Percentiles rank a stretch among this genome's conserved stretches.
Conservation (phyloP, 1,140 invertebrate genomes). For the Magallana ariakensis region DNA sequence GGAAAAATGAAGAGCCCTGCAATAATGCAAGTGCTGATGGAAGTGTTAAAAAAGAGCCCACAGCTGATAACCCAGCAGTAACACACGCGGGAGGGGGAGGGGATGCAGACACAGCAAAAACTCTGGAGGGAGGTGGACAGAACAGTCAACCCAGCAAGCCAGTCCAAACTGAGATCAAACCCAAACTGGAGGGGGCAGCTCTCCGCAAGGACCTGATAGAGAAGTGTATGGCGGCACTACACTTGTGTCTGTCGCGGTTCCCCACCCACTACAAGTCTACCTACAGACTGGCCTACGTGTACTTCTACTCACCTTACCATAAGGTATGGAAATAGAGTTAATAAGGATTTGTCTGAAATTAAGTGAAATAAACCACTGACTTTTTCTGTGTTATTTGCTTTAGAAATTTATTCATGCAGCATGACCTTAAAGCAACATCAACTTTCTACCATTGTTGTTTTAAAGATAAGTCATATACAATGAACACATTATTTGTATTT, state of each 20-base stretch:
- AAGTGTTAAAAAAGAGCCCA: not conserved
- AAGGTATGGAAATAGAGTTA: slow-evolving; percentile 69
- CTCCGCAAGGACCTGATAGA: slow-evolving; percentile 74
- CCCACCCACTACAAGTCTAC: slow-evolving; percentile 95
- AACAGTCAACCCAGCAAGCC: not conserved
- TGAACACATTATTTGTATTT: too few relatives aligned
- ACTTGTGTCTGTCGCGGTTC: slow-evolving; percentile 91
- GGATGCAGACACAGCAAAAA: not conserved
- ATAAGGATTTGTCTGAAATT: too few relatives aligned
- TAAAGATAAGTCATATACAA: too few relatives aligned
- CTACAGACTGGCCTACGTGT: slow-evolving; percentile 92
- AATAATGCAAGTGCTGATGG: not conserved
- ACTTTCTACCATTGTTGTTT: too few relatives aligned
- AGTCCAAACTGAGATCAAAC: not conserved
- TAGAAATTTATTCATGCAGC: not conserved
- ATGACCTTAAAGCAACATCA: too few relatives aligned
- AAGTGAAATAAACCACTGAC: too few relatives aligned
- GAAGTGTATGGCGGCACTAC: slow-evolving; percentile 87
- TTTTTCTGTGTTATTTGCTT: too few relatives aligned
- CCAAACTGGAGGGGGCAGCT: slow-evolving; percentile 53
- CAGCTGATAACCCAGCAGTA: not conserved
- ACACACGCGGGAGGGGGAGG: not conserved
- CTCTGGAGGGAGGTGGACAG: not conserved
- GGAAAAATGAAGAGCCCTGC: not conserved
- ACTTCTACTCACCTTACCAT: slow-evolving; percentile 85